These are phyloP conservation scores for Notodonta dromedarius DNA, from an alignment of 2,888 invertebrate genomes.

Conservation along the genomic window DNA sequence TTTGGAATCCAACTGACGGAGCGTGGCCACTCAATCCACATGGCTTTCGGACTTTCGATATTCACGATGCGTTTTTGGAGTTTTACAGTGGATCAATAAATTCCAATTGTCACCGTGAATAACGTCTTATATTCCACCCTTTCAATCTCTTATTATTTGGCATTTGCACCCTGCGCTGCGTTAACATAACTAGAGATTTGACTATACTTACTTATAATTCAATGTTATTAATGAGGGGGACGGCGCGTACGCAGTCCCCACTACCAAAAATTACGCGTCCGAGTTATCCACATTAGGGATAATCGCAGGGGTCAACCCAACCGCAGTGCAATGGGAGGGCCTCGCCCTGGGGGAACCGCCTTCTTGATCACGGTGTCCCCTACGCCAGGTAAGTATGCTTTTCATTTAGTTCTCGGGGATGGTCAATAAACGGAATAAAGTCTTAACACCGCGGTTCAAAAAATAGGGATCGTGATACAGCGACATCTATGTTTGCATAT, in stretches of 20 bases:
- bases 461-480: conserved; percentile 6
- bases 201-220: neutral
- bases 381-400: conserved; percentile 1
- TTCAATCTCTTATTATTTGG: too few relatives aligned
- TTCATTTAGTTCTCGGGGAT: neutral
- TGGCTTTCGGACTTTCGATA: too few relatives aligned
- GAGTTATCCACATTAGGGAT: conserved; percentile 5
- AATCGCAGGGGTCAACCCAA: conserved; percentile 2
- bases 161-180: too few relatives aligned
- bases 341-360: conserved; percentile 5
- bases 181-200: neutral
- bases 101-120: too few relatives aligned
- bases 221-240: neutral
- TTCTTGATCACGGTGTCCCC: conserved; percentile 1
- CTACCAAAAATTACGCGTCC: conserved; percentile 4
- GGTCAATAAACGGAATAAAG: neutral
- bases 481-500: neutral
- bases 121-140: too few relatives aligned
- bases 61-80: too few relatives aligned
- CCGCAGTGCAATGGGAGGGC: conserved; percentile 3
- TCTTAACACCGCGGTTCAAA: conserved; percentile 2
- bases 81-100: too few relatives aligned
- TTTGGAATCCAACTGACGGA: too few relatives aligned
- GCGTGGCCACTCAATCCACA: too few relatives aligned
- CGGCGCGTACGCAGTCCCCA: conserved; percentile 4